Percentiles rank a stretch among this genome's conserved stretches.
Conservation (phyloP, 2,797 vertebrate genomes). For the Neosalanx taihuensis region DNA sequence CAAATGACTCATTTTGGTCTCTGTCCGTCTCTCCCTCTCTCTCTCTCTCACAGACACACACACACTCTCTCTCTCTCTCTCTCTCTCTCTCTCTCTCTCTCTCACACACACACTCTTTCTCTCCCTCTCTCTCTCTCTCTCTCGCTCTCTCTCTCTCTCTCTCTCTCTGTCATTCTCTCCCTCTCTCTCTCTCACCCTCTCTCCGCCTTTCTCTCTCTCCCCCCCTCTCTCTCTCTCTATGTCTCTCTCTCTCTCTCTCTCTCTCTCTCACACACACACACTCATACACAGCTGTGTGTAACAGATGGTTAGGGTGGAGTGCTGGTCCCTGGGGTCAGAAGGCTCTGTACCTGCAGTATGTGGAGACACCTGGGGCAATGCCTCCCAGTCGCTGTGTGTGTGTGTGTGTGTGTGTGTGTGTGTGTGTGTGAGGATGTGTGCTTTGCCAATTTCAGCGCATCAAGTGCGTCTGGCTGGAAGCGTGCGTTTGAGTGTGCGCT, state of each 20-base stretch:
- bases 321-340: not conserved
- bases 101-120: not conserved
- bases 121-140: not conserved
- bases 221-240: not conserved
- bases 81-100: not conserved
- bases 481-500: not conserved
- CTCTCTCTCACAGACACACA: not conserved
- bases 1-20: not conserved
- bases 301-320: conserved; percentile 4
- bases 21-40: not conserved
- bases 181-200: not conserved
- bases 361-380: conserved; percentile 8
- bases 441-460: not conserved
- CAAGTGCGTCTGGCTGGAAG: not conserved
- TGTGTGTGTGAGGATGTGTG: not conserved
- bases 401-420: not conserved
- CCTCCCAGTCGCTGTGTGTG: not conserved
- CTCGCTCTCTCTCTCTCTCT: not conserved
- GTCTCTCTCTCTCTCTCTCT: not conserved
- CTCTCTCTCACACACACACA: not conserved
- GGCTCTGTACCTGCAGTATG: conserved; percentile 10
- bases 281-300: not conserved
- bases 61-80: not conserved
- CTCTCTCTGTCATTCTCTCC: not conserved
- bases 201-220: not conserved